Conservation (phyloP, 2,888 invertebrate species). For the Dexiosoma caninum region DNA sequence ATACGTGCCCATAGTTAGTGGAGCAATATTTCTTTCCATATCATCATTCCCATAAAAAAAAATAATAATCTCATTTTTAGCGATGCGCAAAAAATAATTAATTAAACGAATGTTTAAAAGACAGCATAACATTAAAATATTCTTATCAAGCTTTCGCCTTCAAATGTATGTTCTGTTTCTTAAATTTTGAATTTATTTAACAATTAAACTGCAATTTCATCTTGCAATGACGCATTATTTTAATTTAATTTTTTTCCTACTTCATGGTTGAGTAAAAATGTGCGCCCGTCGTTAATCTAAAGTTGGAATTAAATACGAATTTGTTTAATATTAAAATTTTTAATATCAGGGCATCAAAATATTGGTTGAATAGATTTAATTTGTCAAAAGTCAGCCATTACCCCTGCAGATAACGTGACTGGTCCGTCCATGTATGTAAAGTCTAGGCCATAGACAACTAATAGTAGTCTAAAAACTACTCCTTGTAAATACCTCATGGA, state of each 20-base stretch:
- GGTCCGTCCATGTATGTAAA: no score
- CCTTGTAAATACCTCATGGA: no score
- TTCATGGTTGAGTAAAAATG: constrained; percentile 3
- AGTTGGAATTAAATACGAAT: not conserved
- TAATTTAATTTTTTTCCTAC: not conserved
- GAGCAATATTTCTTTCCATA: not conserved
- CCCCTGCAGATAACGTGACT: no score
- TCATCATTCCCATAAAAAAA: not conserved
- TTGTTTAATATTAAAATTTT: no score
- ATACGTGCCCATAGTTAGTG: not conserved
- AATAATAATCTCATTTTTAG: not conserved
- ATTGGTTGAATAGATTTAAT: no score
- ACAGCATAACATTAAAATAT: not conserved
- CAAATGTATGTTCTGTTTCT: constrained; percentile 2
- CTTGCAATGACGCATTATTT: constrained; percentile 6
- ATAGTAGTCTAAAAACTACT: no score
- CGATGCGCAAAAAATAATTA: not conserved
- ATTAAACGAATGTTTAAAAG: not conserved
- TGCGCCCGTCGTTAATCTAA: not conserved
- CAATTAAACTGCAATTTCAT: not conserved
- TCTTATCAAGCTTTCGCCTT: not conserved
- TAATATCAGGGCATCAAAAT: no score
- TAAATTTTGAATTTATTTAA: not conserved
- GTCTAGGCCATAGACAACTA: no score
- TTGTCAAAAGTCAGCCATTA: no score